Evolutionary conservation across 1,140 invertebrate species (phyloP).

Genomic region (Stegodyphus dumicola): DNA sequence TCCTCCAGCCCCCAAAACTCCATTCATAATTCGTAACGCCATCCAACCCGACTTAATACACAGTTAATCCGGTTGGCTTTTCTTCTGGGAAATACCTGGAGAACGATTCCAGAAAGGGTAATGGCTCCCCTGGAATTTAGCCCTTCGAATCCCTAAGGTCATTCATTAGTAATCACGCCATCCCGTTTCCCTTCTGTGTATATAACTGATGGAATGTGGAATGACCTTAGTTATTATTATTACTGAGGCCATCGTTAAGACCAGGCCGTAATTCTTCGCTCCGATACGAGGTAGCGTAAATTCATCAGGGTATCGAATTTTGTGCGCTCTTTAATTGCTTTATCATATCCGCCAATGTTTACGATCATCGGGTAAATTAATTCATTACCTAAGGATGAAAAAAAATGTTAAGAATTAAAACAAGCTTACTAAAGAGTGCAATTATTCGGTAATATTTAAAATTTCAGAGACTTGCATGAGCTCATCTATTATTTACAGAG

Average conservation of each 20-base stretch:
- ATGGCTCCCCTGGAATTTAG: constrained; percentile 49
- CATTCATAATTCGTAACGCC: constrained; percentile 15
- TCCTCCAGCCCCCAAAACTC: background rate
- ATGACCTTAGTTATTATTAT: constrained; percentile 36
- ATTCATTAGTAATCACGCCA: constrained; percentile 47
- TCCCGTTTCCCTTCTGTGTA: background rate
- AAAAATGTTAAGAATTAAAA: no score
- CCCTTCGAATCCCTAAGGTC: constrained; percentile 26
- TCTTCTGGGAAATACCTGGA: constrained; percentile 38
- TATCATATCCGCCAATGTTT: no score
- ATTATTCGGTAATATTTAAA: no score
- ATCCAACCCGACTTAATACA: constrained; percentile 8
- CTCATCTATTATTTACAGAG: no score
- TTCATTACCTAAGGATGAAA: no score
- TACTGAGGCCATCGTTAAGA: background rate
- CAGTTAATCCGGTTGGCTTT: constrained; percentile 2
- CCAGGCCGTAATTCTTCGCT: constrained; percentile 34
- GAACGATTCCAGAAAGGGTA: constrained; percentile 42
- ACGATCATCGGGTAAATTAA: no score
- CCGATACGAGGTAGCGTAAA: background rate
- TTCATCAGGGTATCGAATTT: constrained; percentile 10
- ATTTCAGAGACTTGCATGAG: no score
- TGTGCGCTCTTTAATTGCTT: background rate
- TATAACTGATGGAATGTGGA: constrained; percentile 32
- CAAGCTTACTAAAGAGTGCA: no score